phyloP scores from a whole-genome alignment of 2,888 invertebrate species.

The Aphodius granarius region DNA sequence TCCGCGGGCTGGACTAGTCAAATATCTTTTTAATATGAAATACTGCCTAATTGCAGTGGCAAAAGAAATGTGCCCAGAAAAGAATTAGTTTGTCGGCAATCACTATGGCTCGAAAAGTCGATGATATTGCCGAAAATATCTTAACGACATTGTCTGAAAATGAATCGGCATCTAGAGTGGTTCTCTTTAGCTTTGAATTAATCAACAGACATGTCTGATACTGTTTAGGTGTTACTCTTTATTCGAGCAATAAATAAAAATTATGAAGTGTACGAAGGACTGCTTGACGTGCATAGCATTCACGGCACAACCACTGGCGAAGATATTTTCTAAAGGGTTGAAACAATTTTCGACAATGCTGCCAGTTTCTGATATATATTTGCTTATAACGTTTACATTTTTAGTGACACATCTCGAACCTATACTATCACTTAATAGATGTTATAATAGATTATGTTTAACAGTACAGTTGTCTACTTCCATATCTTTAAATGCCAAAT shows the following conservation, averaged over 20 bases:
- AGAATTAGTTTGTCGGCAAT: constrained; percentile 35
- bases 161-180: constrained; percentile 30
- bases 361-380: too few relatives aligned
- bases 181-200: constrained; percentile 32
- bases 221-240: constrained; percentile 18
- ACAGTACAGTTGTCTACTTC: too few relatives aligned
- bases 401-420: too few relatives aligned
- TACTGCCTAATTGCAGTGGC: constrained; percentile 28
- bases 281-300: background rate
- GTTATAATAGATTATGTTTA: too few relatives aligned
- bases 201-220: constrained; percentile 35
- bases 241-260: constrained; percentile 8
- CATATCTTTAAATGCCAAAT: too few relatives aligned
- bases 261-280: constrained; percentile 16
- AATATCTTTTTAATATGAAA: too few relatives aligned
- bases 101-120: constrained; percentile 30
- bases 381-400: too few relatives aligned
- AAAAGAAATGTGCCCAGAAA: constrained; percentile 27
- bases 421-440: too few relatives aligned
- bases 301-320: background rate
- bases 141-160: constrained; percentile 27
- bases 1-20: too few relatives aligned
- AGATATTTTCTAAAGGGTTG: background rate
- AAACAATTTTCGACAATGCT: too few relatives aligned
- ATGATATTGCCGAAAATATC: constrained; percentile 16